Evolutionary conservation across 2,797 vertebrate genomes (phyloP).

Genomic region (Taenioides sp.): DNA sequence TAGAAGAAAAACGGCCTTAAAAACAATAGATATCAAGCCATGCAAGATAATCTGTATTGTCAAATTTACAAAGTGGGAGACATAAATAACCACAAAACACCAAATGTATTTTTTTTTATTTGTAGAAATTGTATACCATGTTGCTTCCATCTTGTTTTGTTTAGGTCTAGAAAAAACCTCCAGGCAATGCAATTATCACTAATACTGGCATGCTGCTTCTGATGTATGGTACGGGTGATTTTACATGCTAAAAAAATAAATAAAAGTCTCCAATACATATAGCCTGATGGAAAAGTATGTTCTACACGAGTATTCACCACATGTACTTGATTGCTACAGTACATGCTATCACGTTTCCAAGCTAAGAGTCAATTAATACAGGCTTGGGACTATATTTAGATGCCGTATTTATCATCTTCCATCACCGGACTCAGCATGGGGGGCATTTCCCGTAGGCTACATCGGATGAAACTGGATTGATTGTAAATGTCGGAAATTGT

Average conservation of each 20-base stretch:
- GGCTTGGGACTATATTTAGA: constrained; percentile 4
- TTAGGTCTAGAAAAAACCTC: not conserved
- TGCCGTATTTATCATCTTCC: not conserved
- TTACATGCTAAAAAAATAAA: constrained; percentile 28
- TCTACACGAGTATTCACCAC: constrained; percentile 14
- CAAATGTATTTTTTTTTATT: no score
- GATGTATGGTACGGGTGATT: constrained; percentile 18
- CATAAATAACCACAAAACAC: no score
- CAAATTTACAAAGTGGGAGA: constrained; percentile 4
- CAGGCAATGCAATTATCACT: not conserved
- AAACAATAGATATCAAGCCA: no score
- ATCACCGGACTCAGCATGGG: not conserved
- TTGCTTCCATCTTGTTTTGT: not conserved
- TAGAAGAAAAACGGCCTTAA: no score
- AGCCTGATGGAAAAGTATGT: constrained; percentile 19
- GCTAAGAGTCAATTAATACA: constrained; percentile 8
- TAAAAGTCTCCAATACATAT: constrained; percentile 12
- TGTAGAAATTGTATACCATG: no score
- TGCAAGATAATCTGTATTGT: no score
- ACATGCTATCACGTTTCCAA: constrained; percentile 2
- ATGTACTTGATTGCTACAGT: constrained; percentile 13
- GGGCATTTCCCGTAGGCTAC: not conserved
- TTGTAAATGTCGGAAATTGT: not conserved
- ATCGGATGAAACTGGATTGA: not conserved
- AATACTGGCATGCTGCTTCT: not conserved